Percentiles rank a stretch among this genome's conserved stretches.
These are phyloP conservation scores for Naso thynnoides DNA, from an alignment of 2,797 vertebrate species.

Conservation along the genomic window DNA sequence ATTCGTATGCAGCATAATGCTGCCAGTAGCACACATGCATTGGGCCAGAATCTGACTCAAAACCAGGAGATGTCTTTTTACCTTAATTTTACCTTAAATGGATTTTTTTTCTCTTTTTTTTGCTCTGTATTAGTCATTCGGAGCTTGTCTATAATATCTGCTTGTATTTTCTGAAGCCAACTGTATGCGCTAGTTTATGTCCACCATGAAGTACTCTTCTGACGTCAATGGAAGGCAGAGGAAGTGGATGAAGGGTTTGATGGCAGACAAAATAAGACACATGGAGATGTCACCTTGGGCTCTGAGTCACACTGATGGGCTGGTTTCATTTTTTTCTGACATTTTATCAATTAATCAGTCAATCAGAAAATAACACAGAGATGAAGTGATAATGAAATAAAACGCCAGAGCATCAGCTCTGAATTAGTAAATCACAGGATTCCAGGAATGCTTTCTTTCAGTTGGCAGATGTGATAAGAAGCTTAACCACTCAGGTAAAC, in stretches of 20 bases:
- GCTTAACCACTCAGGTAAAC: slow-evolving; percentile 45
- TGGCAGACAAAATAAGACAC: background rate
- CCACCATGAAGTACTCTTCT: slow-evolving; percentile 8
- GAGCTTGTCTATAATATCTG: slow-evolving; percentile 4
- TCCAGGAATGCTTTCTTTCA: slow-evolving; percentile 7
- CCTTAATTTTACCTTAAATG: slow-evolving; percentile 22
- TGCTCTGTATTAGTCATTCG: slow-evolving; percentile 10
- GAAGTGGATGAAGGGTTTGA: background rate
- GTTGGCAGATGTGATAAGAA: slow-evolving; percentile 37
- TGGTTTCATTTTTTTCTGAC: background rate
- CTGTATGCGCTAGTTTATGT: slow-evolving; percentile 12
- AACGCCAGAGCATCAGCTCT: background rate
- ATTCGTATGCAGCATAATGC: background rate
- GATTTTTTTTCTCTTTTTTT: background rate
- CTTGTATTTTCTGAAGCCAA: background rate
- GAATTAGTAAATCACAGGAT: background rate
- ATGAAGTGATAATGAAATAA: background rate
- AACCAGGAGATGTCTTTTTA: too few relatives aligned
- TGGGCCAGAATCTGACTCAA: background rate
- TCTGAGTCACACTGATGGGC: background rate
- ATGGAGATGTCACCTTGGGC: background rate
- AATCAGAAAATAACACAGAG: background rate
- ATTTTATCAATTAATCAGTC: background rate
- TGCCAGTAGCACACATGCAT: background rate
- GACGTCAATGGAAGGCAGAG: slow-evolving; percentile 18